A percentile compares a stretch with the other conserved stretches of the same genome.
Conservation (phyloP, 2,888 invertebrate species). For the Rutpela maculata region DNA sequence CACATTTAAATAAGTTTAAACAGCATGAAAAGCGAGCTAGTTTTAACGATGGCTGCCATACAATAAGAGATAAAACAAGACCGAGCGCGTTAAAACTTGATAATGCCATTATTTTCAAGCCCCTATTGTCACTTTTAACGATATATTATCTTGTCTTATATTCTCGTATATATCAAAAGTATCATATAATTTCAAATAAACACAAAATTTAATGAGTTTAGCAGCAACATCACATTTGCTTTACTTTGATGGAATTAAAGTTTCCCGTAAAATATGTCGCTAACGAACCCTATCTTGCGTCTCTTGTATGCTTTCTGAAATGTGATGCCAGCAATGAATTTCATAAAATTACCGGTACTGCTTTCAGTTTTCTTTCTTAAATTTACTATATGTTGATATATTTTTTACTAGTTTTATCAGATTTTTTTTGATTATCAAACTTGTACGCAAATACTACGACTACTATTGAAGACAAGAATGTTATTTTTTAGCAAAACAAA, state of each 20-base stretch:
- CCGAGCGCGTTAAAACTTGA: neutral
- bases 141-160: neutral
- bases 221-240: neutral
- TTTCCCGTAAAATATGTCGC: neutral
- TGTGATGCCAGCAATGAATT: no score
- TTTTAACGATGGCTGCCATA: neutral
- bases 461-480: no score
- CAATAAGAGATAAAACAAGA: neutral
- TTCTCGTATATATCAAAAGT: neutral
- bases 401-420: no score
- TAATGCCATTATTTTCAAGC: constrained; percentile 6
- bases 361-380: no score
- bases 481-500: no score
- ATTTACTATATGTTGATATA: no score
- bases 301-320: no score
- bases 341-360: no score
- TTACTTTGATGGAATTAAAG: neutral
- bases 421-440: no score
- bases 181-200: neutral
- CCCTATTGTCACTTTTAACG: neutral
- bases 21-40: neutral
- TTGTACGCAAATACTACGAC: no score
- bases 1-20: neutral
- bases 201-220: neutral
- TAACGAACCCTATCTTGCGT: no score